Conservation (phyloP, 2,888 invertebrate species). For the Deilephila elpenor region DNA sequence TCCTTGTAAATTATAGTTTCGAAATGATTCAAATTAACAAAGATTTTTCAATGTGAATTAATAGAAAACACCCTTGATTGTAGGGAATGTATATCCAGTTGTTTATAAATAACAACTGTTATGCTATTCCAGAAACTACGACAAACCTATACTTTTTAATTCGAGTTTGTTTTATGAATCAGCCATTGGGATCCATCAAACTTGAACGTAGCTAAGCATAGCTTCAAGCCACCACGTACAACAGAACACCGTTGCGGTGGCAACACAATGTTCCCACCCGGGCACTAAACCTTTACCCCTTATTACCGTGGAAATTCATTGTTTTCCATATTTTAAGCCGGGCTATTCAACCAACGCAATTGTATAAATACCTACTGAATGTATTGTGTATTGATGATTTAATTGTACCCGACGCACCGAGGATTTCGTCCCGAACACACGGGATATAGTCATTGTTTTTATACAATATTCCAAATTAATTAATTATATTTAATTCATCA, state of each 20-base stretch:
- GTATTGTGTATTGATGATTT: slow-evolving; percentile 24
- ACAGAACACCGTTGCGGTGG: slow-evolving; percentile 3
- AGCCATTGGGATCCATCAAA: neutral
- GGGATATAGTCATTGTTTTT: slow-evolving; percentile 4
- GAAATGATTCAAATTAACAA: too few species aligned
- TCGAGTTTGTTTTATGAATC: neutral
- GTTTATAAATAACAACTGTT: too few species aligned
- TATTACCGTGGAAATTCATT: slow-evolving; percentile 78
- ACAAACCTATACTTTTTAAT: neutral
- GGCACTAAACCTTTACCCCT: slow-evolving; percentile 71
- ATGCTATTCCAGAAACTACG: too few species aligned
- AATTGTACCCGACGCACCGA: neutral
- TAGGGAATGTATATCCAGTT: too few species aligned
- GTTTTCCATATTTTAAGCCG: slow-evolving; percentile 78
- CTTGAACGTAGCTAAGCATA: slow-evolving; percentile 10
- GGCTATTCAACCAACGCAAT: slow-evolving; percentile 53
- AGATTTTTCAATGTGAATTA: too few species aligned
- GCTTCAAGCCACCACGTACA: neutral
- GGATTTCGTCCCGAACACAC: neutral
- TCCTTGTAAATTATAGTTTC: too few species aligned
- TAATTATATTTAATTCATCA: neutral
- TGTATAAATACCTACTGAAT: slow-evolving; percentile 21
- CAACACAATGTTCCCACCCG: slow-evolving; percentile 53
- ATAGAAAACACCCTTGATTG: too few species aligned
- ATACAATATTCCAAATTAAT: slow-evolving; percentile 3